Base-by-base conservation (phyloP, 2,888 invertebrate species). In the Griposia aprilina region DNA sequence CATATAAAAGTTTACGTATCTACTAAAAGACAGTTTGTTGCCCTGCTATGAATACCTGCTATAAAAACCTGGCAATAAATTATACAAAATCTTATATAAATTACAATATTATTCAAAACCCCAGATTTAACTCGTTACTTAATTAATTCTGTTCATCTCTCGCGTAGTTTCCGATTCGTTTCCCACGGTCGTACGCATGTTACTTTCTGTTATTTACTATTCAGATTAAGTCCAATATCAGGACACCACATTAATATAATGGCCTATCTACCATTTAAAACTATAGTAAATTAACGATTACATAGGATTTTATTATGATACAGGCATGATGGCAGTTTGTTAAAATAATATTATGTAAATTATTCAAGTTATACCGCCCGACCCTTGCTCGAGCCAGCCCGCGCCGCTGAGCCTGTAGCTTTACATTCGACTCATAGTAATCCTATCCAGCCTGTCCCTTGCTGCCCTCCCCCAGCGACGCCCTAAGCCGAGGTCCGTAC, bases 121-220 rank as follows among this genome's bases (percentile, higher is more conserved):
- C 45, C 45, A 26, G 1, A 59, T 30, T 4, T 45, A 77, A 68
- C 59, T 30, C 7, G 60, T 70, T 6, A 15, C 45, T 23, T 13
- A 4, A 55, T 48, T 26, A 48, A 48, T 79, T 79, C 55, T 23
- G 13, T 23, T 57, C 62, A 63, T 50, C 30, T 69, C 36, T 60
- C 23, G 48, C 41, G 41, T 63, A 11, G 71, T 63, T 63, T 50
- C 26, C 7, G 7, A 79, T 63, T 72, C 62, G 15, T 11, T 63
- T 78, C 80, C 48, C 78, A 78, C 80, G 55, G 0, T 15, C 11
- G 26, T 52, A 55, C 57, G 55, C n/a, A 41, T 11, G n/a, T 62
- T 17, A 71, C 71, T 63, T 63, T 71, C 79, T 41, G 55, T 17
- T 55, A 26, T 6, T 78, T 62, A 30, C 13, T 70, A 77, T 78